Evolutionary conservation across 2,888 invertebrate species (phyloP).

Genomic region (Heliconius sara): DNA sequence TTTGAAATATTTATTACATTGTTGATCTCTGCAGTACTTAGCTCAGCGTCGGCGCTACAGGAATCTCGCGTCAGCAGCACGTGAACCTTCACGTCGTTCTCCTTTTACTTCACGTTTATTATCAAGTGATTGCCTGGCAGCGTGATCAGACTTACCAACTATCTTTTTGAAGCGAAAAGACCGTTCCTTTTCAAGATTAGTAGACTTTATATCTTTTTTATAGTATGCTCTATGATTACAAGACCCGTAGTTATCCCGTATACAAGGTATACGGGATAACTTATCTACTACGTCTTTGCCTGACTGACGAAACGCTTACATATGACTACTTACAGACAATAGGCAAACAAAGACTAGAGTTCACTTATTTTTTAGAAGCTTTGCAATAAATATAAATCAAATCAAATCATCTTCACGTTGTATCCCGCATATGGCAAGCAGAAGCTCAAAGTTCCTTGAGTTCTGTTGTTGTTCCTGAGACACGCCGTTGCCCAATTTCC

Average conservation of each 20-base stretch:
- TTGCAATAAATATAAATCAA: not conserved
- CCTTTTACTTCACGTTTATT: slow-evolving; percentile 76
- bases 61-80: slow-evolving; percentile 54
- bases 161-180: slow-evolving; percentile 68
- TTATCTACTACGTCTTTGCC: slow-evolving; percentile 40
- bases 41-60: slow-evolving; percentile 38
- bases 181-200: slow-evolving; percentile 66
- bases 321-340: not conserved
- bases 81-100: slow-evolving; percentile 57
- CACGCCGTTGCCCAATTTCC: too few relatives aligned
- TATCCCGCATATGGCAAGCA: too few relatives aligned
- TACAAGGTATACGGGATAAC: slow-evolving; percentile 46
- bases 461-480: too few relatives aligned
- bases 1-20: slow-evolving; percentile 12
- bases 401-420: too few relatives aligned
- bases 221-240: slow-evolving; percentile 54
- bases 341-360: not conserved
- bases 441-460: too few relatives aligned
- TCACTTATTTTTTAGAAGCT: not conserved
- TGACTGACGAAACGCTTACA: slow-evolving; percentile 40
- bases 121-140: slow-evolving; percentile 80
- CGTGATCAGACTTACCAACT: slow-evolving; percentile 80
- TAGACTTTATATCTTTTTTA: slow-evolving; percentile 70
- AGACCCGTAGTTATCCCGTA: slow-evolving; percentile 23
- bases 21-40: slow-evolving; percentile 2